phyloP scores from a whole-genome alignment of 2,888 invertebrate species.

The Acanthosepion pharaonis region DNA sequence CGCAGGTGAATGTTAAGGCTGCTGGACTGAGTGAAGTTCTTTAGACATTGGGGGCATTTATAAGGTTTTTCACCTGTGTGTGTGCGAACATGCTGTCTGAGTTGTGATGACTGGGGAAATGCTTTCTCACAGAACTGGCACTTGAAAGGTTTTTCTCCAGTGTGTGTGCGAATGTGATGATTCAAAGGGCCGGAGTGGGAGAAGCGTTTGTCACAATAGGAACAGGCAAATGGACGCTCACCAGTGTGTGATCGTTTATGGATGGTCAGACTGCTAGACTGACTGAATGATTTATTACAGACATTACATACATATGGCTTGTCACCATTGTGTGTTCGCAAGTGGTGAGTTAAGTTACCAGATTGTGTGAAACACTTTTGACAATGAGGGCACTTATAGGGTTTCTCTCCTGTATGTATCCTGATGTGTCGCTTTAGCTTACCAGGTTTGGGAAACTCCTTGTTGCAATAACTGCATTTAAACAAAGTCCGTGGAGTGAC shows the following conservation, averaged over 20 bases:
- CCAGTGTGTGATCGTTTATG: not conserved
- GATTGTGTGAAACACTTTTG: conserved; percentile 1
- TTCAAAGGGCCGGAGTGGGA: not conserved
- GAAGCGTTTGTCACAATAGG: not conserved
- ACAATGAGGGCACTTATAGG: not conserved
- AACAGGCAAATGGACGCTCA: conserved; percentile 11
- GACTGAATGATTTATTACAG: not conserved
- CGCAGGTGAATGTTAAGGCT: not conserved
- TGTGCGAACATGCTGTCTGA: not conserved
- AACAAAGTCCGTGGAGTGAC: not conserved
- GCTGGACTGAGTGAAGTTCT: not conserved
- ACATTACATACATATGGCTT: not conserved
- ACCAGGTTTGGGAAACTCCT: not conserved
- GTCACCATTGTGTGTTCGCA: not conserved
- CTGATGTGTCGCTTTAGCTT: not conserved
- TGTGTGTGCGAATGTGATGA: not conserved
- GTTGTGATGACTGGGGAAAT: not conserved
- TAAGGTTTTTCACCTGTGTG: not conserved
- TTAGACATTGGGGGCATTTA: not conserved
- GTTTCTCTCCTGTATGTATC: not conserved
- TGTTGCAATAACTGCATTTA: conserved; percentile 9
- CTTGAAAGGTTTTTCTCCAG: not conserved
- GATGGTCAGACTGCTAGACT: not conserved
- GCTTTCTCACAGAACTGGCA: conserved; percentile 33
- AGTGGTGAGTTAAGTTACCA: not conserved